Conservation (phyloP, 1,140 invertebrate species). For the Drosophila ambigua region DNA sequence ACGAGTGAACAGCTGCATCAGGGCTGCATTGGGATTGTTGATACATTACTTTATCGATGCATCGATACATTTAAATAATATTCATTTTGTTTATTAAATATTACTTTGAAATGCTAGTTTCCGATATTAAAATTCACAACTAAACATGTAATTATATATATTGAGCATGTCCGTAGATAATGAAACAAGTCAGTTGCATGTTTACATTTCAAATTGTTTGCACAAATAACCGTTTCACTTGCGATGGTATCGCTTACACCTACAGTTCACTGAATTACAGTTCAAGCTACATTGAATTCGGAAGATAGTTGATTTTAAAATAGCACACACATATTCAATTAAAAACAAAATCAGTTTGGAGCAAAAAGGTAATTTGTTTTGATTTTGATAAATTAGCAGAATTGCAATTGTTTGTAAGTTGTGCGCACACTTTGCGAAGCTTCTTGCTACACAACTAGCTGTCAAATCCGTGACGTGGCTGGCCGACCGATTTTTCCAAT, state of each 20-base stretch:
- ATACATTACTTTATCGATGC: constrained; percentile 12
- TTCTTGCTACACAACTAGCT: constrained; percentile 59
- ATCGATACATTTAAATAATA: constrained; percentile 10
- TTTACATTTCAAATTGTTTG: not conserved
- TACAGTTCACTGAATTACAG: constrained; percentile 29
- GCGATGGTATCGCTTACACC: constrained; percentile 25
- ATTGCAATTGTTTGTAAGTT: constrained; percentile 41
- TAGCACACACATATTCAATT: not conserved
- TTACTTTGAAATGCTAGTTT: too few relatives aligned
- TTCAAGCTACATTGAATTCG: not conserved
- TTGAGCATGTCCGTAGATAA: not conserved
- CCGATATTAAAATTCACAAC: not conserved
- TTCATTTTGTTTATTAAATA: not conserved
- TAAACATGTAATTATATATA: too few relatives aligned
- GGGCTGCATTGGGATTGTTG: constrained; percentile 57
- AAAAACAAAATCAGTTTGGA: not conserved
- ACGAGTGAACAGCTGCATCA: constrained; percentile 79
- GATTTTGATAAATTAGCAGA: constrained; percentile 9
- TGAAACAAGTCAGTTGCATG: not conserved
- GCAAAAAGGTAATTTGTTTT: not conserved
- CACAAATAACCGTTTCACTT: not conserved
- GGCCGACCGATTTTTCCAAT: constrained; percentile 76
- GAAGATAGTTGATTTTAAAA: not conserved
- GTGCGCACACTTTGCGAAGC: constrained; percentile 29
- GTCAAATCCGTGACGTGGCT: constrained; percentile 80